Base-by-base conservation (phyloP, 2,888 invertebrate species). In the Nematopogon swammerdamellus region DNA sequence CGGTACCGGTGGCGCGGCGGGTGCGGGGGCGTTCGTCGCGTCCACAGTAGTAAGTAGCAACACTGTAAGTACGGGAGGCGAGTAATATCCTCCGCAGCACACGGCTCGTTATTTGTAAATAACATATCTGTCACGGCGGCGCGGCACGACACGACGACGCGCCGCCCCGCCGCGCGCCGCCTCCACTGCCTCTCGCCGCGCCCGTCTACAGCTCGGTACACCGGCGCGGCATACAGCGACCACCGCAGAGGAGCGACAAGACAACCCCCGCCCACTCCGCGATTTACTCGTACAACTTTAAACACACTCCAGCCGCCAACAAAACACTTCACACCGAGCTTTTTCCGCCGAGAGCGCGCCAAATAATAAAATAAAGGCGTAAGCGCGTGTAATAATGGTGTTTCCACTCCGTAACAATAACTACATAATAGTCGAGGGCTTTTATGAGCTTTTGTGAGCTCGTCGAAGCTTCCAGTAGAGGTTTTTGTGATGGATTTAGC, bases 351-450 rank as follows among this genome's bases (percentile, higher is more conserved):
- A 36, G 36, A 36, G 36, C 36, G 36, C 36, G 66, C 68, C 66
- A 65, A 68, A 73, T 68, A 73, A 72, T 71, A 72, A 73, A 74
- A 72, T 70, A 72, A 72, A 72, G 64, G 68, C 61, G 64, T 65
- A 54, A 67, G 64, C 64, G 63, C 64, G 65, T 67, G 72, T 79
- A 75, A 79, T 79, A 76, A 76, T 75, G 73, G 79, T 77, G 75
- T 76, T 79, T 76, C 73, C 76, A 79, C 75, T 67, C 74, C 64
- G 75, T 77, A 77, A 77, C 76, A 77, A 76, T 76, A 79, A 77
- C 75, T 75, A 75, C 77, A 74, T 76, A 77, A 77, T 77, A 79
- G 76, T 75, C 63, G 68, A 77, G 75, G 68, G 75, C 72, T 73
- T 79, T 77, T 77, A 77, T 72, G 77, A 79, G 75, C 79, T 79